Percentiles rank a stretch among this genome's conserved stretches.
Evolutionary conservation across 2,888 invertebrate species (phyloP).

Genomic region (Automeris io): DNA sequence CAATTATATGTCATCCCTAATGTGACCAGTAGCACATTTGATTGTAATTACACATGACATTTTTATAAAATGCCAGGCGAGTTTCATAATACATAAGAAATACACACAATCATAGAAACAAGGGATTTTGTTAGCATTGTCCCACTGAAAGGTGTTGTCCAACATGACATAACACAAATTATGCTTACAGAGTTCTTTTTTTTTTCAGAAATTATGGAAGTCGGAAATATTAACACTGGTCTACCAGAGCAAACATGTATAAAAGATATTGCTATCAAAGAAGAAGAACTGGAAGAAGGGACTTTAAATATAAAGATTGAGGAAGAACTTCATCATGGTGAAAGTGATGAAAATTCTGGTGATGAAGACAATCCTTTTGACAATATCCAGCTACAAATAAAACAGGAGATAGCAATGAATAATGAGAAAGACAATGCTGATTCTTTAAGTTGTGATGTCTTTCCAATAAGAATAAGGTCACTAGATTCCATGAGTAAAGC

Average conservation of each 20-base stretch:
- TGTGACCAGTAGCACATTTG: no score
- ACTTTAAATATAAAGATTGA: slow-evolving; percentile 29
- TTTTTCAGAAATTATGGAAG: slow-evolving; percentile 1
- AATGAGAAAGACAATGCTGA: slow-evolving; percentile 15
- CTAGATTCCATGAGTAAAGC: slow-evolving; percentile 2
- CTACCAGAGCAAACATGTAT: not conserved
- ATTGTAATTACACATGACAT: no score
- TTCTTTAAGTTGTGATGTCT: slow-evolving; percentile 9
- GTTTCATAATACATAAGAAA: no score
- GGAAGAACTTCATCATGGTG: slow-evolving; percentile 19
- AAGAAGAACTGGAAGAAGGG: slow-evolving; percentile 17
- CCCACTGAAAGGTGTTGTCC: no score
- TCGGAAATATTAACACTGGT: slow-evolving; percentile 9
- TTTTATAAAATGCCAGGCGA: no score
- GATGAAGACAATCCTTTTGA: slow-evolving; percentile 25
- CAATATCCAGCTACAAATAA: slow-evolving; percentile 35
- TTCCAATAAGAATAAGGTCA: slow-evolving; percentile 6
- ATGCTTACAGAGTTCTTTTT: no score
- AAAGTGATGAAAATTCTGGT: slow-evolving; percentile 12
- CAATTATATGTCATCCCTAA: no score
- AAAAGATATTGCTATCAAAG: slow-evolving; percentile 10
- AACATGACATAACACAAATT: no score
- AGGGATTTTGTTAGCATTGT: no score
- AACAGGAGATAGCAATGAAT: slow-evolving; percentile 25
- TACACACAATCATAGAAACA: no score